These are phyloP conservation scores for Charadrius vociferus DNA, from an alignment of 2,113 vertebrate genomes.

Conservation along the genomic window DNA sequence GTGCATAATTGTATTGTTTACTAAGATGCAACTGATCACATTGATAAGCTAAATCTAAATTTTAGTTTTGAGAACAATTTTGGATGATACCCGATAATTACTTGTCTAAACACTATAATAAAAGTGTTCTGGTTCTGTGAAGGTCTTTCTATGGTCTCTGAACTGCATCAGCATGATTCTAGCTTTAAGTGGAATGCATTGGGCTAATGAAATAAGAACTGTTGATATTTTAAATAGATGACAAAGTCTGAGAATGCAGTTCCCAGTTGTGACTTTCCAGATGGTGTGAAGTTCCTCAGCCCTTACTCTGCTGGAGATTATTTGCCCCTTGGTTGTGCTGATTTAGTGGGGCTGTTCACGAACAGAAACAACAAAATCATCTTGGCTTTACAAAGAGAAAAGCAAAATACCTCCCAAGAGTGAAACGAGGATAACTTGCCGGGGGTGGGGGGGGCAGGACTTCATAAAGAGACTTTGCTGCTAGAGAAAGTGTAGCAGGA, in stretches of 20 bases:
- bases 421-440: not conserved
- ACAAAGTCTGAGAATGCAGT: not conserved
- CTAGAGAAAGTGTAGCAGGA: not conserved
- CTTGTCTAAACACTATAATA: constrained; percentile 15
- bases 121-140: not conserved
- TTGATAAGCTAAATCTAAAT: constrained; percentile 37
- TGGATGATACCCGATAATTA: not conserved
- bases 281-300: not conserved
- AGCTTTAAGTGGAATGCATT: not conserved
- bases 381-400: not conserved
- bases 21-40: constrained; percentile 39
- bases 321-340: not conserved
- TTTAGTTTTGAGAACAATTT: constrained; percentile 25
- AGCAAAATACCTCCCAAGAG: not conserved
- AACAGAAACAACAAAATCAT: not conserved
- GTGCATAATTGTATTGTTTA: constrained; percentile 53
- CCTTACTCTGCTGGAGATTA: not conserved
- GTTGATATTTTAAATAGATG: not conserved
- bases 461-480: not conserved
- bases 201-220: not conserved
- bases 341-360: not conserved
- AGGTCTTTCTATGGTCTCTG: constrained; percentile 7
- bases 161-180: not conserved
- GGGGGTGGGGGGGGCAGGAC: fast-evolving
- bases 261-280: not conserved